Evolutionary conservation across 2,113 vertebrate genomes (phyloP).

Genomic region (Struthidea cinerea): DNA sequence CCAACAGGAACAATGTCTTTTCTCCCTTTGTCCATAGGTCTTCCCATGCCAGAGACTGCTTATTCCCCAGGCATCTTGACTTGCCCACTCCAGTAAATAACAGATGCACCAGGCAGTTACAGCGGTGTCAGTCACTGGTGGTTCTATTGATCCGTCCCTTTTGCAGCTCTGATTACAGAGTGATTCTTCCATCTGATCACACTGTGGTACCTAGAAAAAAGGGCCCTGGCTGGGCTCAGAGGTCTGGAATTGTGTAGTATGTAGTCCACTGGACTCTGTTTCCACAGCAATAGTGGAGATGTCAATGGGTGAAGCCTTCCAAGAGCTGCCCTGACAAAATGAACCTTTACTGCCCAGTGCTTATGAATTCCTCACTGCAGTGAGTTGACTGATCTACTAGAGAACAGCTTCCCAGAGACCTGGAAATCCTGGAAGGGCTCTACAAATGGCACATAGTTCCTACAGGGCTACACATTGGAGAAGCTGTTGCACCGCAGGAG

Average conservation of each 20-base stretch:
- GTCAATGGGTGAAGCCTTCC: not conserved
- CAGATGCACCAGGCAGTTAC: not conserved
- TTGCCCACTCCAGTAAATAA: not conserved
- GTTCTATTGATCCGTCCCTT: constrained; percentile 39
- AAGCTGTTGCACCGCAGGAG: not conserved
- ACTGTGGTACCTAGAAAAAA: not conserved
- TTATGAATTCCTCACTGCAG: not conserved
- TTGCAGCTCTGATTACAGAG: constrained; percentile 12
- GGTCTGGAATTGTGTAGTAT: not conserved
- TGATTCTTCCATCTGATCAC: not conserved
- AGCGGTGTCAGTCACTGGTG: not conserved
- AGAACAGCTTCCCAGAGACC: not conserved
- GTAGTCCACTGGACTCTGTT: not conserved
- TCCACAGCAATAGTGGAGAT: not conserved
- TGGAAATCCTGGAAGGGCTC: not conserved
- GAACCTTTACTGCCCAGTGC: not conserved
- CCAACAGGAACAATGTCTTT: not conserved
- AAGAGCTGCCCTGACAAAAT: not conserved
- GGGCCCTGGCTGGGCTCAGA: not conserved
- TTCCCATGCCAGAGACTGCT: not conserved
- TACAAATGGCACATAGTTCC: not conserved
- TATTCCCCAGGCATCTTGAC: not conserved
- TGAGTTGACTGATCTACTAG: not conserved
- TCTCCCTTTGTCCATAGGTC: not conserved
- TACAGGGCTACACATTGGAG: fast-evolving